These are phyloP conservation scores for Chionoecetes opilio DNA, from an alignment of 1,140 invertebrate species.

Conservation along the genomic window DNA sequence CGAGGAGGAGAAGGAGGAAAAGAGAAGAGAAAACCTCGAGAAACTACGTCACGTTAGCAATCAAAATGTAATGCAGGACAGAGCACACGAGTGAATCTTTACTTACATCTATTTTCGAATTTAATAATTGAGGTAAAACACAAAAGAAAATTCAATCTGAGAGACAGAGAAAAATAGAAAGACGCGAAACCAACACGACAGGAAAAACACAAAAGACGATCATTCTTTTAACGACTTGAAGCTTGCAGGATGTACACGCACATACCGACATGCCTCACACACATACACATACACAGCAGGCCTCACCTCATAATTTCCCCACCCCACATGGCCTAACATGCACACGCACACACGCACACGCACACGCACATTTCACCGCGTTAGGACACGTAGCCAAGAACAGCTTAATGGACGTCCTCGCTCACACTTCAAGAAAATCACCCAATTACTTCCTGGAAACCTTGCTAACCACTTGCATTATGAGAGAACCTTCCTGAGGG, in stretches of 20 bases:
- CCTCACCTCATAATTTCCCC: not conserved
- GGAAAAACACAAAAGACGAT: not conserved
- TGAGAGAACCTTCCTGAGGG: not conserved
- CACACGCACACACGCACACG: slow-evolving; percentile 28
- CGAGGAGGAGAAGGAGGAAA: slow-evolving; percentile 2
- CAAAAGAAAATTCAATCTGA: not conserved
- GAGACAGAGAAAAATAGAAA: not conserved
- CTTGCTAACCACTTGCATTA: not conserved
- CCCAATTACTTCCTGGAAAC: not conserved
- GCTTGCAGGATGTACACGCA: not conserved
- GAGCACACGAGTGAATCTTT: too few relatives aligned
- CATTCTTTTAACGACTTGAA: not conserved
- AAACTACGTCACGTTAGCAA: not conserved
- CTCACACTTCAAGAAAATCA: slow-evolving; percentile 4
- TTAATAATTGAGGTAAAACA: not conserved
- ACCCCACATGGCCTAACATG: not conserved
- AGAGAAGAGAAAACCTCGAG: not conserved
- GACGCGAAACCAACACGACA: not conserved
- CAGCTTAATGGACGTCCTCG: not conserved
- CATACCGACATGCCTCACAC: not conserved
- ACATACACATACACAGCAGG: not conserved
- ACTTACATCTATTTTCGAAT: not conserved
- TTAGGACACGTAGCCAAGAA: not conserved
- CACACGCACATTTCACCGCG: slow-evolving; percentile 1
- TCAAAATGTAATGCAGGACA: not conserved